Evolutionary conservation across 2,888 invertebrate genomes (phyloP).

Genomic region (Eristalis arbustorum): DNA sequence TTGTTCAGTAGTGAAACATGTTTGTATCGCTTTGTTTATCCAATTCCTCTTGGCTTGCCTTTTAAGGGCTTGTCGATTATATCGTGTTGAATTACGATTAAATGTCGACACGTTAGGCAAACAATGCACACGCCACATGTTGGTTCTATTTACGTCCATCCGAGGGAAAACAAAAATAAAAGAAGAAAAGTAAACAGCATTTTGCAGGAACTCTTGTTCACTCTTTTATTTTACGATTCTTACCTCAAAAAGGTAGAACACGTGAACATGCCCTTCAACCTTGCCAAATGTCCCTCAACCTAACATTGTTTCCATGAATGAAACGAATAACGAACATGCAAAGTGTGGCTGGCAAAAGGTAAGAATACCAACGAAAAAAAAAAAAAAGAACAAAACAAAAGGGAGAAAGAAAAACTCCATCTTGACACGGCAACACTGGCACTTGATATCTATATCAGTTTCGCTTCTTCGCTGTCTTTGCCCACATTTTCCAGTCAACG

Average conservation of each 20-base stretch:
- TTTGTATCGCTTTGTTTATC: not conserved
- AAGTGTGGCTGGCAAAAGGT: not conserved
- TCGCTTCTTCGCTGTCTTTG: conserved; percentile 7
- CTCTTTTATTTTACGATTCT: conserved; percentile 18
- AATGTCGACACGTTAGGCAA: not conserved
- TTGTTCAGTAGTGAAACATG: not conserved
- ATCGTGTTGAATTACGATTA: conserved; percentile 4
- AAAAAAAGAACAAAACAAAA: not conserved
- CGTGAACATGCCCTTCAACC: conserved; percentile 37
- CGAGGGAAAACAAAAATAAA: not conserved
- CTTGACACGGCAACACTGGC: conserved; percentile 26
- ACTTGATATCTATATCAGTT: conserved; percentile 42
- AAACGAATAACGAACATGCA: not conserved
- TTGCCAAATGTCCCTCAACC: conserved; percentile 28
- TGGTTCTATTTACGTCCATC: conserved; percentile 4
- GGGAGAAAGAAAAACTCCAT: not conserved
- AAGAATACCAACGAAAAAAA: not conserved
- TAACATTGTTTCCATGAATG: conserved; percentile 37
- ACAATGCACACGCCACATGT: conserved; percentile 15
- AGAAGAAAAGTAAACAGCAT: conserved; percentile 9
- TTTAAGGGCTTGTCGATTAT: not conserved
- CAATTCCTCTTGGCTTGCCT: not conserved
- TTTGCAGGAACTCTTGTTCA: conserved; percentile 7
- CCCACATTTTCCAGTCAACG: conserved; percentile 43
- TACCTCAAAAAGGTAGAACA: conserved; percentile 26